A percentile compares a stretch with the other conserved stretches of the same genome.
These are phyloP conservation scores for Sebastes hubbsi DNA, from an alignment of 2,797 vertebrate genomes.

Conservation along the genomic window DNA sequence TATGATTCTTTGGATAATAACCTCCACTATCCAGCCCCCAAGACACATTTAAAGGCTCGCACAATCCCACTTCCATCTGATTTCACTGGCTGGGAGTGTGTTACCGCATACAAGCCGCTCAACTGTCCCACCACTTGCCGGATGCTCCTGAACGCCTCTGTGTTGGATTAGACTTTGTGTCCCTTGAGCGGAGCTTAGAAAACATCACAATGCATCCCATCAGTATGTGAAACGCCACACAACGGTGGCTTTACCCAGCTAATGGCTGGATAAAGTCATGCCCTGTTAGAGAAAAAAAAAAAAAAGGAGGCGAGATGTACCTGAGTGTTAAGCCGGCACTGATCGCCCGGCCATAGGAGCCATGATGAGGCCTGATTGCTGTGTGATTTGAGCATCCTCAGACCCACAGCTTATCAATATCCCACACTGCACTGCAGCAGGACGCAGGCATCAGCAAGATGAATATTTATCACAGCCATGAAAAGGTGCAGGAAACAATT, in stretches of 20 bases:
- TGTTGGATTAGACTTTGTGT: constrained; percentile 41
- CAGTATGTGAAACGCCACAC: constrained; percentile 26
- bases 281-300: constrained; percentile 5
- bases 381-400: constrained; percentile 62
- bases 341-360: constrained; percentile 33
- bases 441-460: constrained; percentile 27
- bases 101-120: constrained; percentile 35
- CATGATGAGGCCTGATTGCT: constrained; percentile 69
- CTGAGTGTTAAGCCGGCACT: constrained; percentile 26
- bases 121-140: constrained; percentile 42
- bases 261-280: constrained; percentile 12
- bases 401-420: constrained; percentile 64
- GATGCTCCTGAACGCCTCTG: constrained; percentile 33
- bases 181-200: constrained; percentile 42
- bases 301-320: not conserved
- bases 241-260: not conserved
- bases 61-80: constrained; percentile 52
- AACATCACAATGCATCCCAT: constrained; percentile 44
- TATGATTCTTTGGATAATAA: constrained; percentile 74
- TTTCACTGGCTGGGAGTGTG: constrained; percentile 39
- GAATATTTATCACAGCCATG: constrained; percentile 61
- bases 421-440: constrained; percentile 48
- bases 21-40: constrained; percentile 50
- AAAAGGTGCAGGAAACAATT: constrained; percentile 39
- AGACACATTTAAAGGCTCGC: constrained; percentile 62